phyloP scores from a whole-genome alignment of 37 sponge, comb jelly and placozoan genomes.

The Lycopodina hypogea region DNA sequence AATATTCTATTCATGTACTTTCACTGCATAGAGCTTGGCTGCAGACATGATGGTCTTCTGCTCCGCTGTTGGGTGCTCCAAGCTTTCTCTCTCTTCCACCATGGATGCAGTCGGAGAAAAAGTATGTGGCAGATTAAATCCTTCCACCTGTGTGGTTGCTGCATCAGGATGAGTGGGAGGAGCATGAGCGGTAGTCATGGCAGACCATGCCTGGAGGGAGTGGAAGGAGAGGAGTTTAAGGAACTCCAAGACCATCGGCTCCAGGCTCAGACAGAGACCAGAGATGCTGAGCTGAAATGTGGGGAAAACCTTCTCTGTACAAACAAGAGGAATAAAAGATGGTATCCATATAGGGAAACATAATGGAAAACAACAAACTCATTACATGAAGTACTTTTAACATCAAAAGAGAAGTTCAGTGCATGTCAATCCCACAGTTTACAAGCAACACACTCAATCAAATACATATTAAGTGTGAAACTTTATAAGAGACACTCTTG shows the following conservation, averaged over 20 bases:
- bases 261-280: slow-evolving; percentile 28
- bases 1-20: too few species aligned
- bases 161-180: not conserved
- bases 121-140: not conserved
- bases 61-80: not conserved
- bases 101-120: not conserved
- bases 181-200: not conserved
- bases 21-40: not conserved
- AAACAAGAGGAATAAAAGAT: too few species aligned
- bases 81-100: not conserved
- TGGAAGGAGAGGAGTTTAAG: slow-evolving; percentile 23
- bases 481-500: too few species aligned
- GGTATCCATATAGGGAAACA: not conserved
- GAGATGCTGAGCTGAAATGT: slow-evolving; percentile 18
- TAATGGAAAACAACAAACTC: too few species aligned
- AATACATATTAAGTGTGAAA: too few species aligned
- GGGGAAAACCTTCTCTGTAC: slow-evolving; percentile 26
- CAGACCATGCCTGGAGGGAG: not conserved
- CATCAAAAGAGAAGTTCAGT: too few species aligned
- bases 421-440: too few species aligned
- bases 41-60: not conserved
- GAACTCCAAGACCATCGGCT: slow-evolving; percentile 16
- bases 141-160: not conserved
- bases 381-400: too few species aligned
- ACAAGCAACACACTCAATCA: too few species aligned